phyloP scores from a whole-genome alignment of 2,113 vertebrate genomes.

The Cavia aperea region DNA sequence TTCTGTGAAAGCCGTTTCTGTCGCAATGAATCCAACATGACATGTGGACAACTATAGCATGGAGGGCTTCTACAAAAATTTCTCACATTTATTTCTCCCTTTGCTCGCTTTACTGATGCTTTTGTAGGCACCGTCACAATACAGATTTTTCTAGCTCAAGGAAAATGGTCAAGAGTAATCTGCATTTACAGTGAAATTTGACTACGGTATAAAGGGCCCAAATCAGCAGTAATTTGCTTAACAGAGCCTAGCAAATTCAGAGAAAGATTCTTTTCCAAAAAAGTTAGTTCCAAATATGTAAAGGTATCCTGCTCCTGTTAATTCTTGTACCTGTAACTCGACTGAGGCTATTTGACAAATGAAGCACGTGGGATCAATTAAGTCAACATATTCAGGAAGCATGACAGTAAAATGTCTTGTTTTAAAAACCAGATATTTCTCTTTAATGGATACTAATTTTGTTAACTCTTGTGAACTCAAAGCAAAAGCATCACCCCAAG shows the following conservation, averaged over 20 bases:
- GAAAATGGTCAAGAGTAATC: slow-evolving; percentile 31
- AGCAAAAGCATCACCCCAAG: not conserved
- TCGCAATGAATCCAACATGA: slow-evolving; percentile 69
- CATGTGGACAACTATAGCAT: slow-evolving; percentile 54
- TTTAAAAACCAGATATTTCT: not conserved
- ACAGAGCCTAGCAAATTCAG: not conserved
- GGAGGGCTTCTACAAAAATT: slow-evolving; percentile 60
- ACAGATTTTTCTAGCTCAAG: slow-evolving; percentile 36
- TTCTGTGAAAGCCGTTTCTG: slow-evolving; percentile 70
- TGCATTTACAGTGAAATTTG: slow-evolving; percentile 26
- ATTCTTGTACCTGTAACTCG: not conserved
- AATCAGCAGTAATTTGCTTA: slow-evolving; percentile 59
- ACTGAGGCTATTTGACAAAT: not conserved
- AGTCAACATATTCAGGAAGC: not conserved
- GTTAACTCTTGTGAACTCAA: not conserved
- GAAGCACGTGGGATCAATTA: not conserved
- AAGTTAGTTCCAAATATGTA: not conserved
- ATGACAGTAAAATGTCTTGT: not conserved
- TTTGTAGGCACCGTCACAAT: slow-evolving; percentile 52
- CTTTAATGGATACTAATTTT: not conserved
- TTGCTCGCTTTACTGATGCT: slow-evolving; percentile 58
- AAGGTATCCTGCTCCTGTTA: not conserved
- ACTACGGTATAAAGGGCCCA: slow-evolving; percentile 51
- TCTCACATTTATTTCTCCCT: slow-evolving; percentile 60
- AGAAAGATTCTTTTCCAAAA: not conserved